phyloP scores from a whole-genome alignment of 2,113 vertebrate genomes.

The Macheiramphus alcinus region DNA sequence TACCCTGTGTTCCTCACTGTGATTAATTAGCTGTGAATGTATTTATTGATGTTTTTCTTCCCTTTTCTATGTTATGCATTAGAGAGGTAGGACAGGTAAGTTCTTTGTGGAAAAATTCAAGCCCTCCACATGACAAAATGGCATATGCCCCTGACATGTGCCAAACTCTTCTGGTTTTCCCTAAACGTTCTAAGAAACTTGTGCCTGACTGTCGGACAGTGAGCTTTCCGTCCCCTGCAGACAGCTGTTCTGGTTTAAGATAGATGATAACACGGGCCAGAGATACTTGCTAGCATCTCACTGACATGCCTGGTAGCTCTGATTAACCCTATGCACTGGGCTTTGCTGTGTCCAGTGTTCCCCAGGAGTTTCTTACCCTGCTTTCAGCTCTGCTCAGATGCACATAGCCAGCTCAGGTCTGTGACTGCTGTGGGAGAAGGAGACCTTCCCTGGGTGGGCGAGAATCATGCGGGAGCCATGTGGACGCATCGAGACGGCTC shows the following conservation, averaged over 20 bases:
- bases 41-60: constrained; percentile 11
- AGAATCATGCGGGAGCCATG: accelerated
- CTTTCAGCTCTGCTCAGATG: background rate
- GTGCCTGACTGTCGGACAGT: background rate
- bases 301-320: background rate
- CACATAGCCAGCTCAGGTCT: background rate
- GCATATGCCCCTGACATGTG: background rate
- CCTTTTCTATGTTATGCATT: background rate
- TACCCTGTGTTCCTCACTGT: background rate
- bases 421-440: background rate
- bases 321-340: background rate
- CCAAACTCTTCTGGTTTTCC: background rate
- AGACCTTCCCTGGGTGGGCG: background rate
- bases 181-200: background rate
- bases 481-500: background rate
- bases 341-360: background rate
- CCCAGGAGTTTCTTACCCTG: background rate
- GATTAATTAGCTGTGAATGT: background rate
- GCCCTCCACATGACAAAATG: background rate
- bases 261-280: background rate
- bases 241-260: background rate
- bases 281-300: background rate
- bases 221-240: background rate
- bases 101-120: background rate
- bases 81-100: background rate